A percentile compares a stretch with the other conserved stretches of the same genome.
These are phyloP conservation scores for Prolemur simus DNA, from an alignment of 2,113 vertebrate genomes.

Conservation along the genomic window DNA sequence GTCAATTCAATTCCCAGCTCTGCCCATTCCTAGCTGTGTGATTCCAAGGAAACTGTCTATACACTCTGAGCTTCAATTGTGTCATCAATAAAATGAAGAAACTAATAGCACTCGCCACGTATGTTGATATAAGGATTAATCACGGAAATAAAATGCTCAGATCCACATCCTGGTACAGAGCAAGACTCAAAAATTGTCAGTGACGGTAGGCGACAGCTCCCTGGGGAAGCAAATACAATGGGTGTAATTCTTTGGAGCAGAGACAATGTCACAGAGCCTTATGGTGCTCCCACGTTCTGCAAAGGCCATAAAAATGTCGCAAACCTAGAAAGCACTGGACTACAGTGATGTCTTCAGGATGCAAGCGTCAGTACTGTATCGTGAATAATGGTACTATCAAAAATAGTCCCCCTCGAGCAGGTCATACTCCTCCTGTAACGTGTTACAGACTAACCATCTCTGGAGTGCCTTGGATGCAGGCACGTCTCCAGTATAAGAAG, in stretches of 20 bases:
- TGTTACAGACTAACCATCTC: rapidly evolving
- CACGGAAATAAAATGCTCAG: not conserved
- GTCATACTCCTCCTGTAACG: not conserved
- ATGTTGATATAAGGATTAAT: not conserved
- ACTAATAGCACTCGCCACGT: not conserved
- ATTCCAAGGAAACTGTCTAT: not conserved
- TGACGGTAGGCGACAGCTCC: not conserved
- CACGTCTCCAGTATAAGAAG: not conserved
- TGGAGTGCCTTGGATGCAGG: not conserved
- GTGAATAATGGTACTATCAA: too few species aligned
- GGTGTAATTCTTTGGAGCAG: not conserved
- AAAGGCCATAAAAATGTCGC: not conserved
- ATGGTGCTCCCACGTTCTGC: not conserved
- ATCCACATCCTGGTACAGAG: not conserved
- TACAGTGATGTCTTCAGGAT: not conserved
- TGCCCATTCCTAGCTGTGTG: not conserved
- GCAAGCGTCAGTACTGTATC: not conserved
- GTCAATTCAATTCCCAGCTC: not conserved
- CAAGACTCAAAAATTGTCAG: not conserved
- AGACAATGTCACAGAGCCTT: not conserved
- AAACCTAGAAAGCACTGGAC: not conserved
- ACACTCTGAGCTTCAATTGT: not conserved
- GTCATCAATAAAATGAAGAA: not conserved
- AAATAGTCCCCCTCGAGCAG: not conserved
- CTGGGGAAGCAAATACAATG: not conserved